Base-by-base conservation (phyloP, 2,888 invertebrate genomes). In the Athetis lepigone region DNA sequence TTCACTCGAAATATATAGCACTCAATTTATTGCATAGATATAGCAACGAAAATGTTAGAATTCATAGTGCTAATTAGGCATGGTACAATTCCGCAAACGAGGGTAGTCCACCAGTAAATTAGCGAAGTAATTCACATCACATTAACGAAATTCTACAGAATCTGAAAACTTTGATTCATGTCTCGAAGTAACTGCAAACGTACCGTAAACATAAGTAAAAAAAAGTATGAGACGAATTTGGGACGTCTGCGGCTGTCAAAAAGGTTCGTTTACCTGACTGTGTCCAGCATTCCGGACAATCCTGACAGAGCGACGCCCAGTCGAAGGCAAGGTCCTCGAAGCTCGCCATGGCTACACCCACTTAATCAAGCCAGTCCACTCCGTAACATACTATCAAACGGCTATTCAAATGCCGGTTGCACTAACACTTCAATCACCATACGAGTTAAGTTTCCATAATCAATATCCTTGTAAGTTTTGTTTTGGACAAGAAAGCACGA, bases 261-360 rank as follows among this genome's bases (percentile, higher is more conserved):
- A 64, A 56, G 82, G 86, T 79, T 87, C 85, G 84, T 95, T 95
- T 85, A 96, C 96, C 96, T 93, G 95, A 93, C 29, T 91, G 83
- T 33, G 96, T 96, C 96, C 96, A 96, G 88, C 95, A 96, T 79
- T 96, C 96, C 23, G 95, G 92, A 75, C 95, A 96, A 74, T 96
- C 96, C 90, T 96, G 96, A 86, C 96, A 96, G 60, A 96, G 94
- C 87, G 95, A 92, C 77, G 95, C 94, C 96, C 97, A 97, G 88
- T 97, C 97, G 87, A 95, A 94, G 85, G 96, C 93, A 80, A 97
- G 94, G 85, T 97, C 96, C 83, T 95, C 93, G 88, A 96, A 96
- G 88, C 95, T 96, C 83, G 96, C 96, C 96, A 96, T 96, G 75
- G 79, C 81, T 85, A 83, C 84, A 86, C 84, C 82, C 86, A 83